Conservation (phyloP, 2,888 invertebrate genomes). For the Hipparchia semele region DNA sequence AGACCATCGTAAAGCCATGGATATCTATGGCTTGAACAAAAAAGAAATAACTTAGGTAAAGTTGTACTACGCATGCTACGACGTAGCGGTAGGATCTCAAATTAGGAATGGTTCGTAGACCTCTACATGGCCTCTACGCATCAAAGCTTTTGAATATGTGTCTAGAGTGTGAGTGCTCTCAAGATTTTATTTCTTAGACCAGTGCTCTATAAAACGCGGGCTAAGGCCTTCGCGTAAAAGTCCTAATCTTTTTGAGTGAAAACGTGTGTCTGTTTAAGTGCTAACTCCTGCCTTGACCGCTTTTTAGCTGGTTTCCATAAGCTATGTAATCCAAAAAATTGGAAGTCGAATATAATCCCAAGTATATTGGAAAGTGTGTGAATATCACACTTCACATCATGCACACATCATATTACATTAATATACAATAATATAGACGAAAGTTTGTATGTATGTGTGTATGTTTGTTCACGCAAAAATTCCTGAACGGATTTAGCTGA, state of each 20-base stretch:
- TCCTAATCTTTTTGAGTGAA: conserved; percentile 20
- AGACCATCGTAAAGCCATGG: no score
- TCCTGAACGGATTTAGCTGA: no score
- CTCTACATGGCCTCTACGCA: neutral
- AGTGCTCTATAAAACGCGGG: neutral
- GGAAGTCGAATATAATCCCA: no score
- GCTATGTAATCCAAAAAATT: no score
- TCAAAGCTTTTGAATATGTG: neutral
- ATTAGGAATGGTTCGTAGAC: neutral
- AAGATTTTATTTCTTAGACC: conserved; percentile 15
- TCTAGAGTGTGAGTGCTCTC: neutral
- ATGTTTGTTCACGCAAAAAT: no score
- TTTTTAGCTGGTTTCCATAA: neutral
- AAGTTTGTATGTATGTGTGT: no score
- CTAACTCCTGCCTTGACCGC: neutral
- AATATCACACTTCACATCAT: neutral
- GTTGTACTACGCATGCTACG: no score
- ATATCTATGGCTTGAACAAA: no score
- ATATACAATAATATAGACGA: no score
- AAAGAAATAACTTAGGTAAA: no score
- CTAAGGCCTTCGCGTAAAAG: conserved; percentile 9
- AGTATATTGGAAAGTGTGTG: neutral
- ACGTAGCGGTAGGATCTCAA: neutral
- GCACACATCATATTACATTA: no score
- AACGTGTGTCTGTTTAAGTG: conserved; percentile 10